Evolutionary conservation across 2,113 vertebrate species (phyloP).

Genomic region (Furnarius figulus): DNA sequence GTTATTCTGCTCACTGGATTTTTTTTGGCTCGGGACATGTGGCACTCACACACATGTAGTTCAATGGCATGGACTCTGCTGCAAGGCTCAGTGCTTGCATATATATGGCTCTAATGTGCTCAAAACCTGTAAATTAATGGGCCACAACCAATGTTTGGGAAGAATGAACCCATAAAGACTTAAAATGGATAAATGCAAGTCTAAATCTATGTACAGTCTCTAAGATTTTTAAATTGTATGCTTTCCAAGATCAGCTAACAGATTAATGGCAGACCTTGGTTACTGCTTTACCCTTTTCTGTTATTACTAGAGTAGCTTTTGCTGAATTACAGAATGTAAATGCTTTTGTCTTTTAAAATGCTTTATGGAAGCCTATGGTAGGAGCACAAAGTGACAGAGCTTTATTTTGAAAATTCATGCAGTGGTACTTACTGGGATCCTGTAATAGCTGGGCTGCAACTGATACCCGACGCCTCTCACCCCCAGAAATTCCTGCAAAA

Average conservation of each 20-base stretch:
- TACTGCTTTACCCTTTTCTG: neutral
- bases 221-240: neutral
- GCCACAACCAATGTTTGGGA: neutral
- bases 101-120: neutral
- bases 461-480: conserved; percentile 90
- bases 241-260: neutral
- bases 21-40: neutral
- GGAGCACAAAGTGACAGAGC: neutral
- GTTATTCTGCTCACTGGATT: neutral
- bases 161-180: neutral
- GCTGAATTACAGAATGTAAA: neutral
- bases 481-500: conserved; percentile 87
- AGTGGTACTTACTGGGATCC: conserved; percentile 88
- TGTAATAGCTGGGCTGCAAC: conserved; percentile 92
- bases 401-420: neutral
- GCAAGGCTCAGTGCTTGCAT: neutral
- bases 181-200: neutral
- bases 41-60: neutral
- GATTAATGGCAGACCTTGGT: neutral
- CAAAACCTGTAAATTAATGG: neutral
- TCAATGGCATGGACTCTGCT: neutral
- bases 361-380: neutral
- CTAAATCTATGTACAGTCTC: neutral
- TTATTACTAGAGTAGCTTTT: neutral
- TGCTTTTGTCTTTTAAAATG: neutral